Conservation (phyloP, 2,888 invertebrate genomes). For the Chrysolina haemoptera region DNA sequence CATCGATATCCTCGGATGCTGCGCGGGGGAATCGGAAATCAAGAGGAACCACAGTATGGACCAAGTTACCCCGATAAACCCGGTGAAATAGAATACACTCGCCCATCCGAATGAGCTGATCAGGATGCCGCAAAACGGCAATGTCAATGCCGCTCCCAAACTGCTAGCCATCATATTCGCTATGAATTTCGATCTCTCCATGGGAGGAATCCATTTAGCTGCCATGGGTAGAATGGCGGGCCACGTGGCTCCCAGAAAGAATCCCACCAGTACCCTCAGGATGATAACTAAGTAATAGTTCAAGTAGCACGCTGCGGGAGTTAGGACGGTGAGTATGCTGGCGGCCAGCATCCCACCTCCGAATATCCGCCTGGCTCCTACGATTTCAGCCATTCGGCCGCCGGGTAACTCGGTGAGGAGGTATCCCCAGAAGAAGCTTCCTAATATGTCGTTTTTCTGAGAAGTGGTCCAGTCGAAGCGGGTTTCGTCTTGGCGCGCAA, state of each 20-base stretch:
- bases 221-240: conserved; percentile 95
- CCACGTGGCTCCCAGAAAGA: conserved; percentile 86
- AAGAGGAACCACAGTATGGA: conserved; percentile 86
- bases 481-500: conserved; percentile 55
- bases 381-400: conserved; percentile 86
- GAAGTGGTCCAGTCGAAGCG: conserved; percentile 84
- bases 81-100: conserved; percentile 91
- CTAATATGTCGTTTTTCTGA: conserved; percentile 86
- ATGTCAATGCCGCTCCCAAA: conserved; percentile 91
- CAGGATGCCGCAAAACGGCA: conserved; percentile 83
- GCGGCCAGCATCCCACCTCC: conserved; percentile 90
- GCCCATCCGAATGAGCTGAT: conserved; percentile 89
- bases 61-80: conserved; percentile 84
- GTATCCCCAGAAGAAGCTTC: conserved; percentile 95
- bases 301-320: conserved; percentile 82
- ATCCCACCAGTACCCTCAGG: conserved; percentile 76
- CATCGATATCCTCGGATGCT: conserved; percentile 85
- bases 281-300: conserved; percentile 81
- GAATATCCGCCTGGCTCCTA: conserved; percentile 88
- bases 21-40: conserved; percentile 85
- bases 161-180: conserved; percentile 95
- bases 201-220: conserved; percentile 94
- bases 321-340: conserved; percentile 85
- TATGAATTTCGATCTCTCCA: conserved; percentile 94
- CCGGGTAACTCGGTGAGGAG: conserved; percentile 91